Conservation (phyloP, 2,888 invertebrate species). For the Cenopis cana region DNA sequence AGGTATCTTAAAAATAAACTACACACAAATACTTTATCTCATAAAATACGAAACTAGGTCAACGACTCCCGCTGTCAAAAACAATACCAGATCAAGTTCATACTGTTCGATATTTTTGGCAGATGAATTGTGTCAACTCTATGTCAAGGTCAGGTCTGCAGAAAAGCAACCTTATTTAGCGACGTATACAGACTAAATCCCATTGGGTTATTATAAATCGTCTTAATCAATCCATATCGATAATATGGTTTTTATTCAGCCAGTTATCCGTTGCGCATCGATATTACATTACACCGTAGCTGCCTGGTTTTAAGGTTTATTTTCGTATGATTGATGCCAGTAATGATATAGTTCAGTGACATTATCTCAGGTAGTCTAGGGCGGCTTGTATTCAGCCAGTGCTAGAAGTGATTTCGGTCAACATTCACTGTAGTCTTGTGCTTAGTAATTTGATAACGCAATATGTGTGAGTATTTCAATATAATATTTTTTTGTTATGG, state of each 20-base stretch:
- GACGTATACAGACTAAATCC: background rate
- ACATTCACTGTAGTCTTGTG: slow-evolving; percentile 24
- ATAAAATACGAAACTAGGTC: slow-evolving; percentile 26
- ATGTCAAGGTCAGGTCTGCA: slow-evolving; percentile 28
- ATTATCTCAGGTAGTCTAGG: slow-evolving; percentile 15
- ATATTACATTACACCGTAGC: background rate
- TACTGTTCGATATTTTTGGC: slow-evolving; percentile 33
- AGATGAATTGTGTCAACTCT: slow-evolving; percentile 25
- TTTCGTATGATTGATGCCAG: background rate
- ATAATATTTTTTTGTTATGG: background rate
- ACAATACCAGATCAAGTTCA: slow-evolving; percentile 39
- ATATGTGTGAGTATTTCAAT: slow-evolving; percentile 7
- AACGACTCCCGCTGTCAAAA: slow-evolving; percentile 30
- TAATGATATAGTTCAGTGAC: slow-evolving; percentile 17
- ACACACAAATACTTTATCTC: background rate
- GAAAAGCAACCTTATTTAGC: background rate
- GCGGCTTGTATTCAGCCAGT: slow-evolving; percentile 37
- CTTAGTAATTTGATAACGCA: slow-evolving; percentile 7
- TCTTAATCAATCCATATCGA: slow-evolving; percentile 29
- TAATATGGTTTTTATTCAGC: slow-evolving; percentile 28
- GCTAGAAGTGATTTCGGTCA: slow-evolving; percentile 25
- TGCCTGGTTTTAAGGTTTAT: background rate
- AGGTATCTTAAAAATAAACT: slow-evolving; percentile 20
- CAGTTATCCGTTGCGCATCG: background rate
- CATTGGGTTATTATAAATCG: background rate